Evolutionary conservation across 2,888 invertebrate genomes (phyloP).

Genomic region (Strigamia crassipes): DNA sequence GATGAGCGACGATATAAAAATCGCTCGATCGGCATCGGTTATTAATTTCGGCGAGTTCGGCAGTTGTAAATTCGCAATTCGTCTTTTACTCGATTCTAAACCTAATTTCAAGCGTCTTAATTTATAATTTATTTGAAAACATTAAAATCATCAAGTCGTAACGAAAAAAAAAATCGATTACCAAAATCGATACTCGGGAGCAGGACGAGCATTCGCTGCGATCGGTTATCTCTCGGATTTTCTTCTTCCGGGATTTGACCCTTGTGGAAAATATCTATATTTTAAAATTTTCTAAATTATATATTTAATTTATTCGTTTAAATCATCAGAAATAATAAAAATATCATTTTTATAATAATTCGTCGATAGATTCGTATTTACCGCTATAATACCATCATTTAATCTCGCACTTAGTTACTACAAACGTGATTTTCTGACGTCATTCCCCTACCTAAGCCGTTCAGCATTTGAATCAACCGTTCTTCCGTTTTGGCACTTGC

Average conservation of each 20-base stretch:
- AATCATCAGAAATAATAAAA: no score
- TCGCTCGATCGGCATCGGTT: constrained; percentile 55
- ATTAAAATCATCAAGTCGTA: not conserved
- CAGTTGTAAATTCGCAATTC: constrained; percentile 18
- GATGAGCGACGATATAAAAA: constrained; percentile 58
- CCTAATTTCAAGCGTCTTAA: not conserved
- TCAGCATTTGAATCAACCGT: constrained; percentile 53
- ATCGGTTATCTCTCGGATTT: no score
- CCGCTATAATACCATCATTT: not conserved
- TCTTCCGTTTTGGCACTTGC: constrained; percentile 58
- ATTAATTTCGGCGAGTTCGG: constrained; percentile 33
- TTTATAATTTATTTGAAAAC: not conserved
- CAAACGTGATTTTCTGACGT: not conserved
- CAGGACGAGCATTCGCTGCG: not conserved
- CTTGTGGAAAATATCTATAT: not conserved
- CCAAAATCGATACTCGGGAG: constrained; percentile 1
- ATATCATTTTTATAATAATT: no score
- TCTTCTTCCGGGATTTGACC: not conserved
- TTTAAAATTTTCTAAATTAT: no score
- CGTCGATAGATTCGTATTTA: not conserved
- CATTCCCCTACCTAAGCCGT: not conserved
- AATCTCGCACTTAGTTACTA: not conserved
- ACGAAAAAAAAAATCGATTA: not conserved
- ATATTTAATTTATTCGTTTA: no score
- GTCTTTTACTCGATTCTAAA: constrained; percentile 39